These are phyloP conservation scores for Myrmophylax atrothorax DNA, from an alignment of 2,113 vertebrate species.

Conservation along the genomic window DNA sequence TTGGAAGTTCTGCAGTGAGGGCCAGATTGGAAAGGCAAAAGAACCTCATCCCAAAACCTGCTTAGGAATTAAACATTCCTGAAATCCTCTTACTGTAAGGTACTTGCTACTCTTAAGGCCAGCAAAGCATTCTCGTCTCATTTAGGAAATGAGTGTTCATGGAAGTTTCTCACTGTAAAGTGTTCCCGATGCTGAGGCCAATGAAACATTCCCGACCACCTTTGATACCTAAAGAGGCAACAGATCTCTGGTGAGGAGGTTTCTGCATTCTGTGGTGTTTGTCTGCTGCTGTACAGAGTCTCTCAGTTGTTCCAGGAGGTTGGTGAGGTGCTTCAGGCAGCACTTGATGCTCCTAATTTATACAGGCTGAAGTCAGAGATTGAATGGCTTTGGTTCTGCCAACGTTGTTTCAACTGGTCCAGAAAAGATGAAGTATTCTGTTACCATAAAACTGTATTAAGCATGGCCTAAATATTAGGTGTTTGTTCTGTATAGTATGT, in stretches of 20 bases:
- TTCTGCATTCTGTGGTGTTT: background rate
- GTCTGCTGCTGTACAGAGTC: background rate
- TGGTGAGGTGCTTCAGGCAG: constrained; percentile 29
- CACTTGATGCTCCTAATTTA: background rate
- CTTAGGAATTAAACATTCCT: constrained; percentile 47
- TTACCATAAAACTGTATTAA: constrained; percentile 70
- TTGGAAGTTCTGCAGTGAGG: background rate
- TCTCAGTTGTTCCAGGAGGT: background rate
- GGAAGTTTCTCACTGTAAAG: background rate
- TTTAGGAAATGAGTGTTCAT: background rate
- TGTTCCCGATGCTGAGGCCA: background rate
- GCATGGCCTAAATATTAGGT: constrained; percentile 77
- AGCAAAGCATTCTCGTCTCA: background rate
- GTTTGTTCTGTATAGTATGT: constrained; percentile 72
- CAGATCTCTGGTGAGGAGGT: background rate
- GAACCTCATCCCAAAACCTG: background rate
- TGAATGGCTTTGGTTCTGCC: background rate
- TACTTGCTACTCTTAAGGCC: constrained; percentile 25
- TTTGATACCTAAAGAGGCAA: background rate
- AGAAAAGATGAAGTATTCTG: constrained; percentile 59
- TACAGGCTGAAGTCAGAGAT: background rate
- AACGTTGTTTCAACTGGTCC: constrained; percentile 13
- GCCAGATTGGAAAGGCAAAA: background rate
- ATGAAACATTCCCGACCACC: background rate
- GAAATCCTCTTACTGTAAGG: constrained; percentile 56